Evolutionary conservation across 2,888 invertebrate species (phyloP), one percentile per base, ranked within the genome.

Genomic region (Drosophila subsilvestris): DNA sequence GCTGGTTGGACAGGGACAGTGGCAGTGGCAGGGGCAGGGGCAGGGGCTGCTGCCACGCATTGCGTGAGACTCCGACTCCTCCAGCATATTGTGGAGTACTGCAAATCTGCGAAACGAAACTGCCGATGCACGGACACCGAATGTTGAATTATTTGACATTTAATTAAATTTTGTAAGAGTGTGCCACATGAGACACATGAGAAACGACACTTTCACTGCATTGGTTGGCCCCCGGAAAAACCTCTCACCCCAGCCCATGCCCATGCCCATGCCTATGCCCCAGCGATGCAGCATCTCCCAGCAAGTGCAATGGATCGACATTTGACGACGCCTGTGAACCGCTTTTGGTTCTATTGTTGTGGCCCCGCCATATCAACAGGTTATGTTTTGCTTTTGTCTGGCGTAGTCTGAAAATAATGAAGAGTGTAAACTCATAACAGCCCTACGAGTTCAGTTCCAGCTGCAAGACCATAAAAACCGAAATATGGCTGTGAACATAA

Each of bases 181-280:
- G 20, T 29, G 62, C 60, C n/a, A n/a, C n/a, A n/a, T 70, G 70
- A 72, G 73, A 69, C 57, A 71, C 70, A 87, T 85, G 79, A 87
- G 78, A 82, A 85, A 85, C 79, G 80, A 79, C 79, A 86, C 85
- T 86, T 86, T 86, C 85, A 86, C 85, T 86, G 77, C 77, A 74
- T 71, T 12, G 32, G 32, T 14, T 50, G 60, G 50, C 63, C 51
- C 59, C 51, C n/a, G n/a, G 50, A n/a, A 67, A 67, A 67, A 58
- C 68, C 58, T 54, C 60, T 18, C 45, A 22, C 29, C 50, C 18
- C 27, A 22, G 55, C 48, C 18, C 18, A 43, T 42, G 63, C 54
- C 59, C 22, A 45, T 29, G 44, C 53, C 22, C 53, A 32, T 44
- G 37, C 18, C 12, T 27, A 32, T 32, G 32, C 25, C 42, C 42